Base-by-base conservation (phyloP, 30 jellyfish, hydroid and myxozoan genomes). In the Euphysa ruthae region DNA sequence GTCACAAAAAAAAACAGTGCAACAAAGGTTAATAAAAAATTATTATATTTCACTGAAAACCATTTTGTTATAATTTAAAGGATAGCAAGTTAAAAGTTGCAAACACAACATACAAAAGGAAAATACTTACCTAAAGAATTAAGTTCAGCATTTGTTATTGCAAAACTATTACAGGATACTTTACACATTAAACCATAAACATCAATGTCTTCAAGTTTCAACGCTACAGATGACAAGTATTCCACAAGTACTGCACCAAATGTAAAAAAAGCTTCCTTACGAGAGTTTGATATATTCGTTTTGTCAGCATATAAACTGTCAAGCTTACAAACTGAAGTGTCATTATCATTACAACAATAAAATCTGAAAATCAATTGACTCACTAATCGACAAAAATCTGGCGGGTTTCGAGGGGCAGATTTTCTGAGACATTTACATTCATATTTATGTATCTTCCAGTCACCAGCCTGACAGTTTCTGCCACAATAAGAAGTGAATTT, bases 401-500 rank as follows among this genome's bases (percentile, higher is more conserved):
- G 92, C 8, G 97, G 97, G 35, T 72, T 58, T 64, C 75, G 80
- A 5, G 97, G 97, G 24, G 73, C 71, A 12, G 75, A 91, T 43
- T 62, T 88, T 14, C 14, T 16, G 1, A 88, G 63, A 55, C 93
- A 74, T 52, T 70, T 73, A 70, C 97, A 88, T 64, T 88, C 97
- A 26, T 63, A 74, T 71, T 81, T 88, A 27, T 88, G 97, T 35
- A 58, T 16, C 7, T 20, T 26, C 97, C 97, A 88, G 69, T 88
- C 94, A 25, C 75, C 66, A 20, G 70, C 49, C 74, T 88, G 97
- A 58, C 97, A 88, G 6, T 43, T 13, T 4, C 32, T 35, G 16
- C 97, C 94, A 74, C 97, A 88, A 57, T 88, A 88, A 31, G 70
- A 70, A 20, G 56, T 70, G 77, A 71, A 88, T 55, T 68, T 80